phyloP scores from a whole-genome alignment of 1,140 invertebrate genomes.

The Plutomurus gul region DNA sequence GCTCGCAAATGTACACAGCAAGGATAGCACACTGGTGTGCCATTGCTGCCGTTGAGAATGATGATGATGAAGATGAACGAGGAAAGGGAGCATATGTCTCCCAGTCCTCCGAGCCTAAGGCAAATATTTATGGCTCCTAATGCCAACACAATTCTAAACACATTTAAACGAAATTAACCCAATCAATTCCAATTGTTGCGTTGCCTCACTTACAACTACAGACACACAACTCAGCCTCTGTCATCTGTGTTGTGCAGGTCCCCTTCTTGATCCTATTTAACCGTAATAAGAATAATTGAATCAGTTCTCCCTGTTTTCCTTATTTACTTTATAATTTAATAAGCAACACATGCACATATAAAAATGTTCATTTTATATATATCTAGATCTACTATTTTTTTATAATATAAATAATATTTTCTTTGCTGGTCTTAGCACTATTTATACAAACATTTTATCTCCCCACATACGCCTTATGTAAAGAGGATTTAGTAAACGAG shows the following conservation, averaged over 20 bases:
- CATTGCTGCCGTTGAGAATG: background rate
- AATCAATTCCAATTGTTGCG: slow-evolving; percentile 48
- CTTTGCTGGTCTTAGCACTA: too few relatives aligned
- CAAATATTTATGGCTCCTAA: slow-evolving; percentile 8
- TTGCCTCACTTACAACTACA: background rate
- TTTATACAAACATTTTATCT: too few relatives aligned
- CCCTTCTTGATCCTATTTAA: too few relatives aligned
- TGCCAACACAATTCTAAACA: background rate
- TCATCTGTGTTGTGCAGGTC: background rate
- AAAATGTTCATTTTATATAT: too few relatives aligned
- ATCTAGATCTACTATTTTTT: too few relatives aligned
- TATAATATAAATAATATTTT: too few relatives aligned
- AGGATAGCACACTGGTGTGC: background rate
- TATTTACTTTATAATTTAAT: too few relatives aligned
- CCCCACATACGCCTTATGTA: too few relatives aligned
- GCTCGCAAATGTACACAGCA: background rate
- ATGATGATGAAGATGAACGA: background rate
- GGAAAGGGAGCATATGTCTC: slow-evolving; percentile 6
- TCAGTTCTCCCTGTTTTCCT: too few relatives aligned
- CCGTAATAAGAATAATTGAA: too few relatives aligned
- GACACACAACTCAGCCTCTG: background rate
- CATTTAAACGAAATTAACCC: slow-evolving; percentile 45
- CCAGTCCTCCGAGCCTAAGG: background rate
- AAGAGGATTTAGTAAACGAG: too few relatives aligned
- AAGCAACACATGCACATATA: too few relatives aligned